These are phyloP conservation scores for Odocoileus hemionus DNA, from an alignment of 2,113 vertebrate genomes.

Conservation along the genomic window DNA sequence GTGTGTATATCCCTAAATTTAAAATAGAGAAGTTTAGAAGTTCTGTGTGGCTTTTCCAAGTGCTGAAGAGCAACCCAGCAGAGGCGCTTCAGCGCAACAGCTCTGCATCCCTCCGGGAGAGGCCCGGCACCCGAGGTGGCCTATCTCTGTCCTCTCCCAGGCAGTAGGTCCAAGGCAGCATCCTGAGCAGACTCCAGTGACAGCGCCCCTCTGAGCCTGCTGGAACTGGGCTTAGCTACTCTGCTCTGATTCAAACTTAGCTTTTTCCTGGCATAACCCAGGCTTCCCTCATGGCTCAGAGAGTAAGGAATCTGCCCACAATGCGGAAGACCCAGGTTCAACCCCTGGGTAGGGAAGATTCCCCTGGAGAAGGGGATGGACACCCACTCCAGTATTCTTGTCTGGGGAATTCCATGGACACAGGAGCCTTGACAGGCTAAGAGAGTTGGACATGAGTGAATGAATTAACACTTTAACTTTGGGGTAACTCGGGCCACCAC, in stretches of 20 bases:
- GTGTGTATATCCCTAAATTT: accelerated
- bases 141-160: not conserved
- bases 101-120: accelerated
- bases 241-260: not conserved
- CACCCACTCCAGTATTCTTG: not conserved
- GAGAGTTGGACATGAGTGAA: not conserved
- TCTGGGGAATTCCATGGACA: not conserved
- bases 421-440: not conserved
- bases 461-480: not conserved
- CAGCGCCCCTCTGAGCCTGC: not conserved
- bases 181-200: accelerated
- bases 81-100: too few species aligned
- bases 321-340: not conserved
- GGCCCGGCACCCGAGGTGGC: accelerated
- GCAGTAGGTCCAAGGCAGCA: accelerated
- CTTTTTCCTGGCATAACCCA: not conserved
- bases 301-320: not conserved
- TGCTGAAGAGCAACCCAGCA: not conserved
- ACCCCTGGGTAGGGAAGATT: not conserved
- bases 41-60: not conserved
- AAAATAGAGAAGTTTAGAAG: not conserved
- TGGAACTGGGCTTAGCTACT: not conserved
- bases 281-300: not conserved
- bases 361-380: not conserved
- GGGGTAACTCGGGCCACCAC: not conserved